Evolutionary conservation across 2,113 vertebrate genomes (phyloP).

Genomic region (Elachura formosa): DNA sequence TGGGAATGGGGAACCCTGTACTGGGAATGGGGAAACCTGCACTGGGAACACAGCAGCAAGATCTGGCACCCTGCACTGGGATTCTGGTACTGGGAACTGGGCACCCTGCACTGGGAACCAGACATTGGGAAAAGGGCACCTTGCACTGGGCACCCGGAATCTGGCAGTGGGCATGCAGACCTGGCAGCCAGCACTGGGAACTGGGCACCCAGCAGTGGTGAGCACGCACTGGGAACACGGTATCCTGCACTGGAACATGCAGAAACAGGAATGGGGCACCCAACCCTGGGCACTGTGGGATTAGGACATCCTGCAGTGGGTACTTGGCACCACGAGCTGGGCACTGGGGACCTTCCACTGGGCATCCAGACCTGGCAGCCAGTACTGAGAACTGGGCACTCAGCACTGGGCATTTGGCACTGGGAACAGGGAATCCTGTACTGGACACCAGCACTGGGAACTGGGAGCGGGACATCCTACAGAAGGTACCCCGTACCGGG

Average conservation of each 20-base stretch:
- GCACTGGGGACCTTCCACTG: background rate
- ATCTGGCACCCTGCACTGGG: background rate
- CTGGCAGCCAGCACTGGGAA: background rate
- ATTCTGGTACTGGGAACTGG: background rate
- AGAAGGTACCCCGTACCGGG: background rate
- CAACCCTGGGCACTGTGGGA: background rate
- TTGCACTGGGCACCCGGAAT: background rate
- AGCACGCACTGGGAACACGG: background rate
- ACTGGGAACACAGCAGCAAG: too few species aligned
- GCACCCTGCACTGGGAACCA: too few species aligned
- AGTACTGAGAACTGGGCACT: background rate
- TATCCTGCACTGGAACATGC: background rate
- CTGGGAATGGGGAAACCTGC: background rate
- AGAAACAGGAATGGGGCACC: background rate
- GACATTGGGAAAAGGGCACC: background rate
- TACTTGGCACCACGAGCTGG: background rate
- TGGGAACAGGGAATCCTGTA: background rate
- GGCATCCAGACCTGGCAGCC: accelerated
- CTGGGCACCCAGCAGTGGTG: background rate
- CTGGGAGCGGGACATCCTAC: background rate
- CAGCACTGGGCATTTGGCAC: background rate
- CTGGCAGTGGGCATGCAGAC: background rate
- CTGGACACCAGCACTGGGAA: background rate
- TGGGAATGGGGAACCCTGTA: background rate
- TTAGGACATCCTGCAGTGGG: background rate